Conservation (phyloP, 1,140 invertebrate species). For the Luehdorfia chinensis region DNA sequence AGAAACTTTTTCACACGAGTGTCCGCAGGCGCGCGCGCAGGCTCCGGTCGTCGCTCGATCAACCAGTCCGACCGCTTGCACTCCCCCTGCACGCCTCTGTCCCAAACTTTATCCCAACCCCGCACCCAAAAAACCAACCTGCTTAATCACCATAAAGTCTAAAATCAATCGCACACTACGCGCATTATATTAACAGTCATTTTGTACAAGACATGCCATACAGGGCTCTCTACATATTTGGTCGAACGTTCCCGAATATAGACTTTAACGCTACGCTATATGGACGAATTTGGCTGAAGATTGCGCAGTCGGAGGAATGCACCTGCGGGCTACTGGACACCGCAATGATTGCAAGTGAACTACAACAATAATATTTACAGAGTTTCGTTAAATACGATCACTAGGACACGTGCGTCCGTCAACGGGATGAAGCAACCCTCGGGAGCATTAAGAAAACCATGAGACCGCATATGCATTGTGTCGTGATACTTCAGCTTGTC, state of each 20-base stretch:
- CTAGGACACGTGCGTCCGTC: constrained; percentile 38
- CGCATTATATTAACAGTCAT: constrained; percentile 17
- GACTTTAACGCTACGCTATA: constrained; percentile 37
- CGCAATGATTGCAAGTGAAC: constrained; percentile 36
- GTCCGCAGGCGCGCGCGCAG: constrained; percentile 60
- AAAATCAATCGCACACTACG: constrained; percentile 21
- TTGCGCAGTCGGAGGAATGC: constrained; percentile 37
- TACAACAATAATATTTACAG: constrained; percentile 50
- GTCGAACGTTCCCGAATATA: constrained; percentile 33
- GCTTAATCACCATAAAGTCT: constrained; percentile 8
- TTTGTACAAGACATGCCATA: constrained; percentile 40
- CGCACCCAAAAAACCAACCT: constrained; percentile 34
- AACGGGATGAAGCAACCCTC: neutral
- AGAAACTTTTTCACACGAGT: constrained; percentile 46
- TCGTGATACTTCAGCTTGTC: neutral
- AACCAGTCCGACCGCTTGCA: constrained; percentile 68
- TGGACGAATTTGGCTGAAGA: constrained; percentile 29
- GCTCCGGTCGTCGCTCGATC: constrained; percentile 71
- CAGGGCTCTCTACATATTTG: constrained; percentile 63
- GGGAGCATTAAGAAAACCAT: neutral
- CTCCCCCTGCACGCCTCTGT: constrained; percentile 42
- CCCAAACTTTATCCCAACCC: constrained; percentile 41
- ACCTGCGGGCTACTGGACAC: constrained; percentile 59
- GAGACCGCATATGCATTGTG: no score
- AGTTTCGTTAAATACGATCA: constrained; percentile 41